These are phyloP conservation scores for Tetramorium alpestre DNA, from an alignment of 1,140 invertebrate genomes.

Conservation along the genomic window DNA sequence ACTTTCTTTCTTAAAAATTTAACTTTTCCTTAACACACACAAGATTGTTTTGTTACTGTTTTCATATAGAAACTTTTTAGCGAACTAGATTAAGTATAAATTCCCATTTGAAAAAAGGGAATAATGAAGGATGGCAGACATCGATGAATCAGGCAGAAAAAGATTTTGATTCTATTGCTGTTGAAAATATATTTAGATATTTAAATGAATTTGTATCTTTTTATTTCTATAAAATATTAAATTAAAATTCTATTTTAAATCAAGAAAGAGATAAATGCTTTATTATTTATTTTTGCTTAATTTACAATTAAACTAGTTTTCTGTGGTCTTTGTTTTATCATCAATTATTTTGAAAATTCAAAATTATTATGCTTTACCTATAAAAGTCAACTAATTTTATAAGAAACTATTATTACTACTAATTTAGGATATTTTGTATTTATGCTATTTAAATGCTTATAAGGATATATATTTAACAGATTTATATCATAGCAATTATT, in stretches of 20 bases:
- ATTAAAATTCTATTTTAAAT: neutral
- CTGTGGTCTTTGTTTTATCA: neutral
- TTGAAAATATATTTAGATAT: too few species aligned
- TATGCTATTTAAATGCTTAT: neutral
- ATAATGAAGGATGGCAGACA: too few species aligned
- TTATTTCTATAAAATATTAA: too few species aligned
- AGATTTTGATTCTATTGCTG: too few species aligned
- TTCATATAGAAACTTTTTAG: neutral
- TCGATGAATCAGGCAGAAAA: too few species aligned
- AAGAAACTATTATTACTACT: neutral
- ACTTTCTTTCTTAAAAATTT: neutral
- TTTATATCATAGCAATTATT: neutral
- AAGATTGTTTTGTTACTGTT: neutral
- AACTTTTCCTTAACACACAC: neutral
- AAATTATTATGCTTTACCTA: neutral
- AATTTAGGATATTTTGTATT: neutral
- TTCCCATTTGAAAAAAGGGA: too few species aligned
- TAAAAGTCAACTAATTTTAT: neutral
- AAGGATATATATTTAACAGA: neutral
- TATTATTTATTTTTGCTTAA: neutral
- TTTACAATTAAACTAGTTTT: neutral
- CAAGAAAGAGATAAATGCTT: neutral
- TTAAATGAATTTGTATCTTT: too few species aligned
- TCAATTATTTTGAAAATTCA: neutral
- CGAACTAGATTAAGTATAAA: neutral